Evolutionary conservation across 2,113 vertebrate genomes (phyloP).

Genomic region (Orientallactaga bullata): DNA sequence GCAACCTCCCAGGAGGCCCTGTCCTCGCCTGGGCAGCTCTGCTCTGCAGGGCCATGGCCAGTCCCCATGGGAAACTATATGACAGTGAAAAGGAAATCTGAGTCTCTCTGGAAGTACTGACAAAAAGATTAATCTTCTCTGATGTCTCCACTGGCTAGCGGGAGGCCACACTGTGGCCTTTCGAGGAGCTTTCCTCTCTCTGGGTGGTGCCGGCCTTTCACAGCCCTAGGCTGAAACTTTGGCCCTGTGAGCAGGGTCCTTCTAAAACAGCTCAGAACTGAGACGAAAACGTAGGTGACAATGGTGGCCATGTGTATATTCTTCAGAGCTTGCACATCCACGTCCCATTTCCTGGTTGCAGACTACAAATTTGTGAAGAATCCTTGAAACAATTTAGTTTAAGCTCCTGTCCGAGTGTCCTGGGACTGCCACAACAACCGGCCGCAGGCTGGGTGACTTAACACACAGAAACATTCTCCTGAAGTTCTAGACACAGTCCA

Average conservation of each 20-base stretch:
- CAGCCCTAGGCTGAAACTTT: too few relatives aligned
- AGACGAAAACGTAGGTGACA: accelerated
- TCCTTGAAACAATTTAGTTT: accelerated
- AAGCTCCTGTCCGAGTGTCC: not conserved
- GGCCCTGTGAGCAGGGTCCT: too few relatives aligned
- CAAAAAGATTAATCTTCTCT: not conserved
- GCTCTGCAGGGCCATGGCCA: accelerated
- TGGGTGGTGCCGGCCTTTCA: too few relatives aligned
- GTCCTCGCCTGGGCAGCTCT: too few relatives aligned
- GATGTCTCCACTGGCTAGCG: accelerated
- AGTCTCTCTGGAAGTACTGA: not conserved
- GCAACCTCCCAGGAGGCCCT: accelerated
- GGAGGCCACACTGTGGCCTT: accelerated
- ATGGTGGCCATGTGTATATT: accelerated
- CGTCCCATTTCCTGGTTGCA: accelerated
- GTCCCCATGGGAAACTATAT: accelerated
- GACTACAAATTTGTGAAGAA: accelerated
- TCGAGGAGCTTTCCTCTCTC: not conserved
- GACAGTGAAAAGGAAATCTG: not conserved
- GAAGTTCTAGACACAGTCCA: too few relatives aligned
- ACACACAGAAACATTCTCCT: accelerated
- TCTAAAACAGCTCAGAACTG: accelerated
- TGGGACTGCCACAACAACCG: accelerated
- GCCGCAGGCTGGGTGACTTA: not conserved
- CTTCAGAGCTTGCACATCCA: too few relatives aligned